Conservation (phyloP, 2,888 invertebrate genomes). For the Clanis bilineata region DNA sequence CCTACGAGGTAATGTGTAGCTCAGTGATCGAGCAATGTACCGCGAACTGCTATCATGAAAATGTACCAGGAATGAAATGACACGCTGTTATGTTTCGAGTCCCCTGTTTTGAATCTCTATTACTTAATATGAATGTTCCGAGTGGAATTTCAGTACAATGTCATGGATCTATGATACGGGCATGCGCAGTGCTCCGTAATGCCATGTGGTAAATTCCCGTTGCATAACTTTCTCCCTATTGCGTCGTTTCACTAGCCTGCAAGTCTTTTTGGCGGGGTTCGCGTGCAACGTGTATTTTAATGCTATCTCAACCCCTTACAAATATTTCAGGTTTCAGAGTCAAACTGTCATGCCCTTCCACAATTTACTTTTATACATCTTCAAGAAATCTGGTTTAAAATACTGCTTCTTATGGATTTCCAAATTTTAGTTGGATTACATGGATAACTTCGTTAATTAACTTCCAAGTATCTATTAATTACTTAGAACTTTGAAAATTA, state of each 20-base stretch:
- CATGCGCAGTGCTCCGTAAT: slow-evolving; percentile 60
- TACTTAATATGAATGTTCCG: slow-evolving; percentile 11
- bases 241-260: slow-evolving; percentile 7
- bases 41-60: neutral
- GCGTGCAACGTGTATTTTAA: neutral
- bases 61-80: neutral
- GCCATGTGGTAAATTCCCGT: slow-evolving; percentile 74
- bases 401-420: too few relatives aligned
- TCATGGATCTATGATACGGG: slow-evolving; percentile 44
- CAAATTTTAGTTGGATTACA: too few relatives aligned
- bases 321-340: too few relatives aligned
- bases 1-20: neutral
- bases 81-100: neutral
- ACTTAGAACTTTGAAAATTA: too few relatives aligned
- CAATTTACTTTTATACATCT: too few relatives aligned
- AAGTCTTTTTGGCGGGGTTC: neutral
- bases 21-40: neutral
- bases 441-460: too few relatives aligned
- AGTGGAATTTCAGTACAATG: slow-evolving; percentile 40
- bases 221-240: slow-evolving; percentile 66
- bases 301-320: too few relatives aligned
- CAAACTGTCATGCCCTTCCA: too few relatives aligned
- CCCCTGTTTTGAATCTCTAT: slow-evolving; percentile 6
- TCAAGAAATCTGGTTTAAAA: too few relatives aligned
- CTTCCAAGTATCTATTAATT: too few relatives aligned